phyloP scores from a whole-genome alignment of 1,140 invertebrate genomes.

The Drosophila ogumai region DNA sequence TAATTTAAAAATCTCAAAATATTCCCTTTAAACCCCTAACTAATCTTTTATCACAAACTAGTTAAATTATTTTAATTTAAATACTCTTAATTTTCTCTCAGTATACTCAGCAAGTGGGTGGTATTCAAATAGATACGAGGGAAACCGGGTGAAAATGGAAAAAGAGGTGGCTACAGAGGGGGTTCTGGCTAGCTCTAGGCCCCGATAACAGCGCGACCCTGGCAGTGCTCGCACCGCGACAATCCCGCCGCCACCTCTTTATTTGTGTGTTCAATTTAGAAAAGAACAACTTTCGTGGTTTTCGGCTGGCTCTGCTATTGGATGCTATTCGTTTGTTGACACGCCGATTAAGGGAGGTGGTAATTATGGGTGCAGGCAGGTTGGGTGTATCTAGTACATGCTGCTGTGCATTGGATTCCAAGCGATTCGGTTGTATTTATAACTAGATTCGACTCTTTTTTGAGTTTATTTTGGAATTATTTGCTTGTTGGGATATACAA shows the following conservation, averaged over 20 bases:
- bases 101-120: conserved; percentile 6
- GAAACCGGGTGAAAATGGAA: neutral
- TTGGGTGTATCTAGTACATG: conserved; percentile 3
- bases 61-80: too few species aligned
- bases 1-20: neutral
- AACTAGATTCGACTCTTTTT: neutral
- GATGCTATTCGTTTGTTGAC: conserved; percentile 44
- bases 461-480: fast-evolving
- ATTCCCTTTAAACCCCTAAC: neutral
- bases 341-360: conserved; percentile 43
- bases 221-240: conserved; percentile 16
- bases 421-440: neutral
- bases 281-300: conserved; percentile 36
- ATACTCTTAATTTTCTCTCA: neutral
- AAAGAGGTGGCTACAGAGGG: neutral
- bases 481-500: too few species aligned
- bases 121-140: conserved; percentile 20
- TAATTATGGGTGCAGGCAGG: conserved; percentile 34
- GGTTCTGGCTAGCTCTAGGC: conserved; percentile 9
- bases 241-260: conserved; percentile 6
- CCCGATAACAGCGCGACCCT: conserved; percentile 51
- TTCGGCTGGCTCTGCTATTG: neutral
- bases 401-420: neutral
- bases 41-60: neutral
- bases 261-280: conserved; percentile 61